These are phyloP conservation scores for Coendou prehensilis DNA, from an alignment of 2,797 vertebrate species.

Conservation along the genomic window DNA sequence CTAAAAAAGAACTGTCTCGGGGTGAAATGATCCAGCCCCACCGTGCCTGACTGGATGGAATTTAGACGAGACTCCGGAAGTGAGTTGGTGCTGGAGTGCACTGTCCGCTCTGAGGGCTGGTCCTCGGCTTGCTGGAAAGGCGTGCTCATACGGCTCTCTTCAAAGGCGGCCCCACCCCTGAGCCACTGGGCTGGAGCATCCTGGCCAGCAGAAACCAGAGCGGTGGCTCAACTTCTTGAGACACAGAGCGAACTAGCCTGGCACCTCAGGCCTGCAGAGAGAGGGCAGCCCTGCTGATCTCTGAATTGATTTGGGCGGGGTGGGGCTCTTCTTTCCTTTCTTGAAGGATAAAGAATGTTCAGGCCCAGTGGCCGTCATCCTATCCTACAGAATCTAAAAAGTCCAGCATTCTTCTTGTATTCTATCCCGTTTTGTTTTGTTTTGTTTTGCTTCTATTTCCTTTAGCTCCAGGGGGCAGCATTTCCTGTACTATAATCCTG, in stretches of 20 bases:
- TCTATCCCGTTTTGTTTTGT: not conserved
- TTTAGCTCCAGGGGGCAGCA: not conserved
- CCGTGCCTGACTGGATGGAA: not conserved
- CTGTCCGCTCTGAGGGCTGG: not conserved
- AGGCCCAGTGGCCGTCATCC: not conserved
- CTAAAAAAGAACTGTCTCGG: not conserved
- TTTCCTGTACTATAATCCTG: not conserved
- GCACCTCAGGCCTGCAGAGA: not conserved
- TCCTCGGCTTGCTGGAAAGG: not conserved
- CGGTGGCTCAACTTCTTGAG: not conserved
- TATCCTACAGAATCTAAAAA: not conserved
- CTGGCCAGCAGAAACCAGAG: not conserved
- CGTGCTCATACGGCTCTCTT: not conserved
- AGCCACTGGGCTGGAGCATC: not conserved
- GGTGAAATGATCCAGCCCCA: not conserved
- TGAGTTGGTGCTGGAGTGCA: not conserved
- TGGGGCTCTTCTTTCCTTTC: not conserved
- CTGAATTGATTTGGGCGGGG: not conserved
- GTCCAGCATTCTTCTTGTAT: not conserved
- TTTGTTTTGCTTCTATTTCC: not conserved
- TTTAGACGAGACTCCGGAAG: not conserved
- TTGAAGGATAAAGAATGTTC: not conserved
- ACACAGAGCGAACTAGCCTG: not conserved
- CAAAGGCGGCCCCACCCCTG: not conserved
- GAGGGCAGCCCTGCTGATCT: not conserved